Evolutionary conservation across 2,888 invertebrate species (phyloP), one percentile per base, ranked within the genome.

Genomic region (Tenthredo scrophulariae): DNA sequence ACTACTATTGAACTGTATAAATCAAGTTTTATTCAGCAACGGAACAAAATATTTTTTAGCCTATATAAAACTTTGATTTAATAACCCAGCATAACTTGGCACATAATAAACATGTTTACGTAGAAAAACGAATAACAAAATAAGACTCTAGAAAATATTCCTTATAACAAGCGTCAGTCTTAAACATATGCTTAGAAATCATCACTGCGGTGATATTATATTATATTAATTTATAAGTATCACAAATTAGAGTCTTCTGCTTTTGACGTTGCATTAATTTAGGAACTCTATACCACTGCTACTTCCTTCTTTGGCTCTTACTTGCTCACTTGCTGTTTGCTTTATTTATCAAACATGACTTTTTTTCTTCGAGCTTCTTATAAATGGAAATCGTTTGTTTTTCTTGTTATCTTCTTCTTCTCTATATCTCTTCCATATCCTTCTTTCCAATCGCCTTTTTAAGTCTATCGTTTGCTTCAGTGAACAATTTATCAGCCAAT

Each of bases 401-500:
- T 77, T 77, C 54, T 50, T 77, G 33, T 54, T 54, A 77, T 77
- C 54, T 77, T 77, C 77, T 77, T 77, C 50, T 33, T 77, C 18
- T 33, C 33, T 77, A 18, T 77, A 77, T 33, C 33, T 50, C 77
- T 33, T 50, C 29, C 54, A 50, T 77, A 50, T 77, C 77, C 29
- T 77, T 77, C 0, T 26, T 77, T 50, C 13, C 33, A 6, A 77
- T 33, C 13, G 74, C 74, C 9, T n/a, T 40, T n/a, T 74, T 43
- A 9, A 43, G 74, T 74, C 74, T 74, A 43, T 74, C 43, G 43
- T 40, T 74, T 50, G 77, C 77, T 54, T 50, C 77, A 54, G 77
- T 33, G 54, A 77, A 77, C 54, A 77, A 54, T 54, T 77, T 54
- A 77, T 77, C 54, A 54, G 77, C 54, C 54, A 77, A 77, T 77